Conservation (phyloP, 2,797 vertebrate genomes). For the Crocodylus rhombifer region DNA sequence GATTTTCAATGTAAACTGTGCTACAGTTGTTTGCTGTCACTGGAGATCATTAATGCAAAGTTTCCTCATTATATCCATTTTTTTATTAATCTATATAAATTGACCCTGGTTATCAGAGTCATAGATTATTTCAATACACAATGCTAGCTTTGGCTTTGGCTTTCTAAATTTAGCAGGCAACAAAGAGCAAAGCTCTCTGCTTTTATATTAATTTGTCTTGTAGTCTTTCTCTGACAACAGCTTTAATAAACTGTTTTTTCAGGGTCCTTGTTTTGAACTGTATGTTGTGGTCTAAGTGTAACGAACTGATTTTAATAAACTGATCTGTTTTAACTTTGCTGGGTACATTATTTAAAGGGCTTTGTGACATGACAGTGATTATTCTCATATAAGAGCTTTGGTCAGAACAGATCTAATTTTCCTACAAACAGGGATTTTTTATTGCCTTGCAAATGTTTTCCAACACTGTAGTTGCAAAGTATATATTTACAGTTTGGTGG, state of each 20-base stretch:
- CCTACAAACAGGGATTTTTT: slow-evolving; percentile 33
- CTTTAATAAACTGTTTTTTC: slow-evolving; percentile 52
- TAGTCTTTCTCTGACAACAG: slow-evolving; percentile 37
- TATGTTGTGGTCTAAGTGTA: neutral
- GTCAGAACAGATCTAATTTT: slow-evolving; percentile 55
- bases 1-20: neutral
- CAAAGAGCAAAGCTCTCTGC: slow-evolving; percentile 25
- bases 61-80: slow-evolving; percentile 12
- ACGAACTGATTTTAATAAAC: slow-evolving; percentile 44
- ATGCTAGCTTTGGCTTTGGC: neutral
- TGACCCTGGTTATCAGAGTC: neutral
- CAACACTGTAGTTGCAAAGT: slow-evolving; percentile 8
- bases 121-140: neutral
- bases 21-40: slow-evolving; percentile 12
- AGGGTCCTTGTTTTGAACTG: slow-evolving; percentile 20
- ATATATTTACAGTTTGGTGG: slow-evolving; percentile 27
- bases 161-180: neutral
- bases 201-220: slow-evolving; percentile 46
- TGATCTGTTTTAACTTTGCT: neutral
- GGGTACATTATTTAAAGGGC: slow-evolving; percentile 48
- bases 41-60: neutral
- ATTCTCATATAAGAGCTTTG: slow-evolving; percentile 44
- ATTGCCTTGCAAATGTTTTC: slow-evolving; percentile 48
- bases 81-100: neutral
- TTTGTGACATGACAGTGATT: slow-evolving; percentile 42